Base-by-base conservation (phyloP, 2,888 invertebrate genomes). In the Spilarctia lutea region DNA sequence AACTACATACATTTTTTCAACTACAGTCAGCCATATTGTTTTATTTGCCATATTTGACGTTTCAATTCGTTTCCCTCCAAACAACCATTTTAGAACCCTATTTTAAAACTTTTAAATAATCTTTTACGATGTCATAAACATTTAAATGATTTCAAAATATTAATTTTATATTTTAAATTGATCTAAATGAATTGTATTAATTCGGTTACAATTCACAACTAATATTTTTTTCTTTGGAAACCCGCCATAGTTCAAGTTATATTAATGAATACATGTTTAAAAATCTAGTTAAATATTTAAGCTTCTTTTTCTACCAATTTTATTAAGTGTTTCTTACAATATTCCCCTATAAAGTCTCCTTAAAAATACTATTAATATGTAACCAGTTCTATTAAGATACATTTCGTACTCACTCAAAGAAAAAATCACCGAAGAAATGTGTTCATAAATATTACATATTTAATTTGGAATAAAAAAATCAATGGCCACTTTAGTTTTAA, bases 241-340 rank as follows among this genome's bases (percentile, higher is more conserved):
- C 56, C 52, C 75, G 79, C 85, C 74, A 79, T 83, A 78, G 79
- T 68, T 27, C 71, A 63, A 71, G 66, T 71, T 45, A 69, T 35
- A 73, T 72, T 70, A 68, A 74, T 69, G 67, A 71, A 70, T 69
- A 35, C 72, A 63, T 33, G 63, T 33, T 10, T 27, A 56, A 20
- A 76, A 73, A 18, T 72, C 70, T 78, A 75, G 74, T 75, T 75
- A 66, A 82, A 69, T 52, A 52, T 27, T 65, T 33, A 70, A 56
- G 39, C 65, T 75, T 39, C 52, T 66, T 73, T 72, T 74, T 75
- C 74, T 84, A 85, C 71, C 76, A 75, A 76, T 72, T 27, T 65
- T 67, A 78, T 52, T 73, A 83, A 85, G 85, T 80, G 83, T 83
- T 85, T 83, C 84, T 79, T 81, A 83, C 83, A 83, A 48, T 85